Conservation (phyloP, 2,797 vertebrate species). For the Anas capensis region DNA sequence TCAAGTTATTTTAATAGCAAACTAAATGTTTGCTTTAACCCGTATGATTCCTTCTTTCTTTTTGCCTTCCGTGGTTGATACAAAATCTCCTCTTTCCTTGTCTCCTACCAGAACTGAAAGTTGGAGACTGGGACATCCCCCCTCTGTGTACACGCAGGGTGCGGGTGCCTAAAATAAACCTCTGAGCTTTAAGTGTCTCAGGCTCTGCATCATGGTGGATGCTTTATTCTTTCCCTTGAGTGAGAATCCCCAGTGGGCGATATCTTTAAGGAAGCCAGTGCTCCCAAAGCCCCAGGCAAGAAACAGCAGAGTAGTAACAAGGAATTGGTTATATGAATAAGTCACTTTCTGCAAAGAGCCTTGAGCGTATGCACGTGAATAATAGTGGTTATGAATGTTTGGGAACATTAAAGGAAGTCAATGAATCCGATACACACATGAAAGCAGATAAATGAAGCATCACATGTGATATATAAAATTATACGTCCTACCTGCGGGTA, state of each 20-base stretch:
- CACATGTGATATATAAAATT: neutral
- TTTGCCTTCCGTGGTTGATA: neutral
- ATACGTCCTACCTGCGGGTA: neutral
- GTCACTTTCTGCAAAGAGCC: neutral
- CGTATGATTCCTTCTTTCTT: neutral
- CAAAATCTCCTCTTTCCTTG: neutral
- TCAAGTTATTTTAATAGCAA: neutral
- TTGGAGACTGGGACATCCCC: slow-evolving; percentile 42
- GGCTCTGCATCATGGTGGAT: neutral
- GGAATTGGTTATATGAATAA: neutral
- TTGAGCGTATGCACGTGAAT: neutral
- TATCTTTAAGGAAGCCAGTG: slow-evolving; percentile 34
- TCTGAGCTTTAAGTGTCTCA: neutral
- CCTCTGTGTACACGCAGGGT: neutral
- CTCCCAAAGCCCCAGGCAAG: slow-evolving; percentile 24
- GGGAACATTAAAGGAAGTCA: neutral
- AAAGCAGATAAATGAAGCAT: neutral
- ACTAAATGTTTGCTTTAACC: neutral
- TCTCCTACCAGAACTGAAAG: neutral
- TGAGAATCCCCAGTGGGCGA: slow-evolving; percentile 10
- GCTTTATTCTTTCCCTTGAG: slow-evolving; percentile 25
- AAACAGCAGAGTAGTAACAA: neutral
- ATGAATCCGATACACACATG: neutral
- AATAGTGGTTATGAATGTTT: neutral
- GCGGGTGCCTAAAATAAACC: slow-evolving; percentile 41